Evolutionary conservation across 30 jellyfish, hydroid and myxozoan species (phyloP), one percentile per base, ranked within the genome.

Genomic region (Hydractinia echinata): DNA sequence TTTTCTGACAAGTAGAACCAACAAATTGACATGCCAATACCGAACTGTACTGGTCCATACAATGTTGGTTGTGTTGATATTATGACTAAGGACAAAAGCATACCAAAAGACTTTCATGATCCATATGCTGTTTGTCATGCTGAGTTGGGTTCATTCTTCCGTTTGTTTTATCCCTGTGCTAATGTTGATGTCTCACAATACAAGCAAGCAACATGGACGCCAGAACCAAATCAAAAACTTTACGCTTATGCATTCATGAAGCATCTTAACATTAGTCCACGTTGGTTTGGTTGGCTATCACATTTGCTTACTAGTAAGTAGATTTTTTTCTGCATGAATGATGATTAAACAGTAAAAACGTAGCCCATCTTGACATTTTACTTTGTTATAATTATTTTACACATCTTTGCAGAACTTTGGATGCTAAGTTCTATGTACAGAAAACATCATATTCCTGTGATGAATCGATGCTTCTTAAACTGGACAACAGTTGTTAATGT

Each of bases 51-150:
- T 61, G 96, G 96, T 49, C 94, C 72, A 10, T 80, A 68, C 68
- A 50, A 55, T 11, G 96, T 89, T 71, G 96, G 96, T 10, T 89
- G 96, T 70, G 70, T 86, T 15, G 95, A 83, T 67, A 39, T 89
- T 14, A 89, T 89, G 95, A 83, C 89, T 21, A 10, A 51, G 74
- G 58, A 84, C 61, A 18, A 39, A 79, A 16, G 51, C 16, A 55
- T 79, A 6, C 83, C 83, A 16, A 61, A 15, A 55, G 15, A 79
- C 16, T 61, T 79, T 49, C 44, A 30, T 30, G 51, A 56, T 16
- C 86, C 86, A 39, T 56, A 61, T 11, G 2, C 53, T 56, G 11
- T 79, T 44, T 79, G 83, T 79, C 15, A 11, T 10, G 8, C 86
- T 15, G 86, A 79, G 5, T 94, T 88, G 30, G 96, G 96, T 18